These are phyloP conservation scores for Pemphredon lugubris DNA, from an alignment of 2,888 invertebrate species.

Conservation along the genomic window DNA sequence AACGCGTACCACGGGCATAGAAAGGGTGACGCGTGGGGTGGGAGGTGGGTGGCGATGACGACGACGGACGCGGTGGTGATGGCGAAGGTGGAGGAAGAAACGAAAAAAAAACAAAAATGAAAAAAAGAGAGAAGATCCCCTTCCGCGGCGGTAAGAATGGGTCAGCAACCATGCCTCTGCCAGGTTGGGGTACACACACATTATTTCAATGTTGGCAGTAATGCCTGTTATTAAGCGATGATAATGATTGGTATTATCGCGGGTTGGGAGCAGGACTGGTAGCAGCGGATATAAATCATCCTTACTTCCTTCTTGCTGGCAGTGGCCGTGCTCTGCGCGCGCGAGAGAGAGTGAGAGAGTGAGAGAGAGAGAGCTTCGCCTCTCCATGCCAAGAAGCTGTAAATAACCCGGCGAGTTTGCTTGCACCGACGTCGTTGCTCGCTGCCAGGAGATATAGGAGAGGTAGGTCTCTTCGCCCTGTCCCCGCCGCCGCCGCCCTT, in stretches of 20 bases:
- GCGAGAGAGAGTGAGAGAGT: no score
- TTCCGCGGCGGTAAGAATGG: conserved; percentile 66
- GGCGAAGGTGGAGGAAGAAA: conserved; percentile 22
- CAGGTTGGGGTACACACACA: conserved; percentile 73
- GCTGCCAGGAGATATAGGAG: conserved; percentile 55
- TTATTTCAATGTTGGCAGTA: conserved; percentile 82
- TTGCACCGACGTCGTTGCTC: conserved; percentile 63
- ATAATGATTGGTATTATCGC: conserved; percentile 82
- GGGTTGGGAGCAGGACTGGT: conserved; percentile 80
- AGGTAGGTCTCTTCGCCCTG: not conserved
- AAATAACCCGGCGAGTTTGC: conserved; percentile 76
- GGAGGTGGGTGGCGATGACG: conserved; percentile 4
- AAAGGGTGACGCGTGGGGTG: not conserved
- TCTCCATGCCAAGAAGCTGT: conserved; percentile 79
- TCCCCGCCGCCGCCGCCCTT: not conserved
- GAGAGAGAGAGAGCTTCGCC: conserved; percentile 71
- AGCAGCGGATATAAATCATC: conserved; percentile 81
- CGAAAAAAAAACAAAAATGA: conserved; percentile 17
- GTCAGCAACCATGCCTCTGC: conserved; percentile 68
- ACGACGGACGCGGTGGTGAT: conserved; percentile 34
- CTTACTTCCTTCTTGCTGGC: conserved; percentile 80
- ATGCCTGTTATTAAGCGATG: conserved; percentile 82
- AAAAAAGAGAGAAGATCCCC: conserved; percentile 49
- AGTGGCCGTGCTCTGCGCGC: conserved; percentile 70
- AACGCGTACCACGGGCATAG: no score